phyloP scores from a whole-genome alignment of 2,113 vertebrate genomes.

The Tamias sibiricus region DNA sequence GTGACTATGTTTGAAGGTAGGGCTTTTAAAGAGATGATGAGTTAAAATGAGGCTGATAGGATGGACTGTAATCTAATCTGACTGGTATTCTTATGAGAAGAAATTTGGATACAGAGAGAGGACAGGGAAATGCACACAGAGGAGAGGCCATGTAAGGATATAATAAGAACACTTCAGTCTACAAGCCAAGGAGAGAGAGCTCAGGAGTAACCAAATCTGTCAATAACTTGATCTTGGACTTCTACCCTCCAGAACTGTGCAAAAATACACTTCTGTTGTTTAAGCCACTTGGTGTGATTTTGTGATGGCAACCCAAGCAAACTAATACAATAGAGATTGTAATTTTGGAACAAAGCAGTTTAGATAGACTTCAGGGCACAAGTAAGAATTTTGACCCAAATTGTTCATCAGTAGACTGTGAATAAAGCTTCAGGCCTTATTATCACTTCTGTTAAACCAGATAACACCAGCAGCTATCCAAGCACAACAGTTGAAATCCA shows the following conservation, averaged over 20 bases:
- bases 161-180: neutral
- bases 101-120: neutral
- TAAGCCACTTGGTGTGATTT: neutral
- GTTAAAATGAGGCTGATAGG: neutral
- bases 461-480: neutral
- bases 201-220: neutral
- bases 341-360: conserved; percentile 19
- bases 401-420: neutral
- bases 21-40: neutral
- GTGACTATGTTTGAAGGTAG: neutral
- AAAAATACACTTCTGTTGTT: neutral
- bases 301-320: neutral
- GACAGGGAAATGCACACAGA: neutral
- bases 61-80: neutral
- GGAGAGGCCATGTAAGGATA: neutral
- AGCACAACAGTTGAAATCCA: neutral
- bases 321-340: neutral
- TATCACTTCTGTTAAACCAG: neutral
- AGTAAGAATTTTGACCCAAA: neutral
- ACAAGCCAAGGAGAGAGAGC: neutral
- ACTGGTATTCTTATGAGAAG: neutral
- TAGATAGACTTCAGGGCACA: neutral
- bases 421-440: neutral
- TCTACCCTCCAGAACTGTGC: neutral
- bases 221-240: neutral